Evolutionary conservation across 1,140 invertebrate genomes (phyloP).

Genomic region (Heliconius congener): DNA sequence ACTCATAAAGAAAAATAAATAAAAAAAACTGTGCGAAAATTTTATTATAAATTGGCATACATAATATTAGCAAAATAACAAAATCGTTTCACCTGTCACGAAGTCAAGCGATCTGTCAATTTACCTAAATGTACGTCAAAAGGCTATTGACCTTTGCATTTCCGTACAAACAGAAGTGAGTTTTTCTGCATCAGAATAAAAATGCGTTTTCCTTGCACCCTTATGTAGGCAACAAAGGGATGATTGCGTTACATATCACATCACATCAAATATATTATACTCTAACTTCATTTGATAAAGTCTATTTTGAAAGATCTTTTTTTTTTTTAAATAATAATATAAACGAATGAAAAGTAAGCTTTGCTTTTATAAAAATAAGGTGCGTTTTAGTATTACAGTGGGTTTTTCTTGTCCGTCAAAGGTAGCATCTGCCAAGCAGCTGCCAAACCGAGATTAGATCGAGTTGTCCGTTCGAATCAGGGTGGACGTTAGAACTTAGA

Average conservation of each 20-base stretch:
- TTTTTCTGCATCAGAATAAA: conserved; percentile 20
- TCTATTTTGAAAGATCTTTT: conserved; percentile 26
- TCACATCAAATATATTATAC: background rate
- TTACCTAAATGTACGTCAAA: conserved; percentile 30
- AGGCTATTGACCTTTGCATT: conserved; percentile 34
- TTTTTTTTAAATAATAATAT: conserved; percentile 14
- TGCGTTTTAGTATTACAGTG: conserved; percentile 31
- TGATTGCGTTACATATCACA: conserved; percentile 10
- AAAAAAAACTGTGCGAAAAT: too few relatives aligned
- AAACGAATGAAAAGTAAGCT: background rate
- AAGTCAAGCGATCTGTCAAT: conserved; percentile 29
- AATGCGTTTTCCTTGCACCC: conserved; percentile 8
- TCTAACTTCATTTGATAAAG: conserved; percentile 21
- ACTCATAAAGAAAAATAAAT: too few relatives aligned
- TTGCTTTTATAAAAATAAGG: conserved; percentile 15
- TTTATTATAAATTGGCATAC: background rate
- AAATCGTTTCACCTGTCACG: conserved; percentile 26
- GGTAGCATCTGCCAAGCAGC: conserved; percentile 64
- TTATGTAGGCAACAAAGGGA: conserved; percentile 26
- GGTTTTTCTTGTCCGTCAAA: conserved; percentile 49
- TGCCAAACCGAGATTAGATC: conserved; percentile 62
- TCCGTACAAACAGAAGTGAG: conserved; percentile 23
- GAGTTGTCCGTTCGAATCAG: conserved; percentile 61
- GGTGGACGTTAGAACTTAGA: conserved; percentile 46
- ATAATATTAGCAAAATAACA: background rate